Conservation (phyloP, 2,797 vertebrate species). For the Microcaecilia unicolor region DNA sequence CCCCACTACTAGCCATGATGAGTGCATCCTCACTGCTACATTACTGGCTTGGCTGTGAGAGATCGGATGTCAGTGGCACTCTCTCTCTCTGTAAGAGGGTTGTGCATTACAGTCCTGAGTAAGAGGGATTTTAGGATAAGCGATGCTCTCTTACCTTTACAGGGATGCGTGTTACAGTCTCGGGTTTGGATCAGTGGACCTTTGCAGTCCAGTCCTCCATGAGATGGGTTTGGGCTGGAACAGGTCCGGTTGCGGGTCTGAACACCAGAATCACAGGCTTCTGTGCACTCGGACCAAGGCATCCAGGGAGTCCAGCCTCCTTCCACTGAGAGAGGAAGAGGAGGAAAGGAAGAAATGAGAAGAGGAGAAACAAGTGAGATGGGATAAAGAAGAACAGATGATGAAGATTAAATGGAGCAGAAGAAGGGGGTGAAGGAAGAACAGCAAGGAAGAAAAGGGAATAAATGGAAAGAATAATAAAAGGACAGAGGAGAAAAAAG, state of each 20-base stretch:
- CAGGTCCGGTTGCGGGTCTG: slow-evolving; percentile 68
- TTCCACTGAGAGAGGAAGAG: slow-evolving; percentile 34
- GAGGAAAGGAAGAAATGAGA: not conserved
- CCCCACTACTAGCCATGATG: too few species aligned
- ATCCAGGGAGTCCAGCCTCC: slow-evolving; percentile 69
- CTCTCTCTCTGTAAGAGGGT: rapidly evolving
- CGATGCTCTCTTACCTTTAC: slow-evolving; percentile 48
- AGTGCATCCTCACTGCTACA: too few species aligned
- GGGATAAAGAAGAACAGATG: too few species aligned
- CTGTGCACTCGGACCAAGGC: slow-evolving; percentile 66
- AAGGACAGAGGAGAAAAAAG: too few species aligned
- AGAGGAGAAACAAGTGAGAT: too few species aligned
- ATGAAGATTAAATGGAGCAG: too few species aligned
- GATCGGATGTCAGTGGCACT: too few species aligned
- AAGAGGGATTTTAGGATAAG: not conserved
- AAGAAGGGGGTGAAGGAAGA: too few species aligned
- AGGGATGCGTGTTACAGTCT: slow-evolving; percentile 73
- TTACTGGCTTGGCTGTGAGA: too few species aligned
- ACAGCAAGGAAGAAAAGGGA: too few species aligned
- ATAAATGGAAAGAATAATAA: too few species aligned
- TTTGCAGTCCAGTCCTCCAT: slow-evolving; percentile 47
- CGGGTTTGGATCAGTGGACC: slow-evolving; percentile 75
- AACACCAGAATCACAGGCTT: slow-evolving; percentile 65
- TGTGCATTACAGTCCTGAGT: not conserved
- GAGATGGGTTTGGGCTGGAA: slow-evolving; percentile 37